These are phyloP conservation scores for Meloidogyne exigua DNA, from an alignment of 1,140 invertebrate genomes.

Conservation along the genomic window DNA sequence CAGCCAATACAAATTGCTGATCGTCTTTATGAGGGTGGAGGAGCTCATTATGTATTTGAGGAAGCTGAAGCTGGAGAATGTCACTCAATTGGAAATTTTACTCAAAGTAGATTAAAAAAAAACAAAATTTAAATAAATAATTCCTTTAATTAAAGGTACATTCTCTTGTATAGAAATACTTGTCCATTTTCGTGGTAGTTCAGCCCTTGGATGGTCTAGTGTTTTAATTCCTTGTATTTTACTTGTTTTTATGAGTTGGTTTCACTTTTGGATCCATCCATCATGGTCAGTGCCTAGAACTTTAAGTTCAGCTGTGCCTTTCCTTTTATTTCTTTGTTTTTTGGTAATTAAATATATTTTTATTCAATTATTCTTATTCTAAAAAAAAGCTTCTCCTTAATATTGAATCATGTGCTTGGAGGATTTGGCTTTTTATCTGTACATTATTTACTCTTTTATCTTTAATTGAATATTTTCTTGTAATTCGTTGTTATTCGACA, in stretches of 20 bases:
- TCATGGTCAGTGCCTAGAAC: constrained; percentile 60
- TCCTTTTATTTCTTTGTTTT: constrained; percentile 55
- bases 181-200: constrained; percentile 13
- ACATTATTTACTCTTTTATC: constrained; percentile 41
- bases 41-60: constrained; percentile 25
- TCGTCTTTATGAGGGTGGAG: constrained; percentile 37
- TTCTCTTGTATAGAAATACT: constrained; percentile 29
- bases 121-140: no score
- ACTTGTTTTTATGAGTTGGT: constrained; percentile 45
- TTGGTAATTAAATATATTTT: constrained; percentile 44
- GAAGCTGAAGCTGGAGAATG: constrained; percentile 27
- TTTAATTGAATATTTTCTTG: constrained; percentile 48
- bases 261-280: constrained; percentile 57
- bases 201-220: constrained; percentile 21
- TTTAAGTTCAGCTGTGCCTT: constrained; percentile 54
- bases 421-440: constrained; percentile 45
- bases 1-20: constrained; percentile 57
- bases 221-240: constrained; percentile 53
- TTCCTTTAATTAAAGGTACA: not conserved
- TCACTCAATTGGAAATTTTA: constrained; percentile 20
- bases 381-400: constrained; percentile 22
- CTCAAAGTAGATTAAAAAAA: constrained; percentile 7
- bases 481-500: constrained; percentile 39
- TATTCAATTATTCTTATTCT: not conserved
- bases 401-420: constrained; percentile 18